Evolutionary conservation across 1,140 invertebrate species (phyloP).

Genomic region (Ceratitis capitata): DNA sequence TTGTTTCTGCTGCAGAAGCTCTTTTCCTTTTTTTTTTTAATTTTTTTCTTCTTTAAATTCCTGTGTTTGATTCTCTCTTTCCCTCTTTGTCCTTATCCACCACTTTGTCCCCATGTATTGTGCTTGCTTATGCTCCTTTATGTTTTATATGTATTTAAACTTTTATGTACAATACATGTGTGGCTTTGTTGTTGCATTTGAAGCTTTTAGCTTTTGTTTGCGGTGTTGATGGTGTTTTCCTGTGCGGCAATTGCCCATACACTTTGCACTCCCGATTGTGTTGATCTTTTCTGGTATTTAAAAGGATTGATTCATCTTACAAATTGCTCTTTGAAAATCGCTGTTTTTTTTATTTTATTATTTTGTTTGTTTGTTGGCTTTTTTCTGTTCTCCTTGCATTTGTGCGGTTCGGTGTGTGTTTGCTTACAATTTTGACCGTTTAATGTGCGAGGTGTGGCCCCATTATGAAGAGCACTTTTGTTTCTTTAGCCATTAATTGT

Average conservation of each 20-base stretch:
- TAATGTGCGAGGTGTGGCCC: background rate
- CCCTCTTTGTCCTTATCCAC: too few relatives aligned
- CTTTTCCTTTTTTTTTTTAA: too few relatives aligned
- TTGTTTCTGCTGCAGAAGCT: background rate
- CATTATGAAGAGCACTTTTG: background rate
- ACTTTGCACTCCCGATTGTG: background rate
- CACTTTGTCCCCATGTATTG: too few relatives aligned
- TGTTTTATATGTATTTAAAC: background rate
- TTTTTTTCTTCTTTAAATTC: background rate
- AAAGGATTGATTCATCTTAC: conserved; percentile 6
- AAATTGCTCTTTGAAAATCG: background rate
- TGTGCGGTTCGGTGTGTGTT: too few relatives aligned
- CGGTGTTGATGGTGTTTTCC: background rate
- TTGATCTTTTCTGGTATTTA: background rate
- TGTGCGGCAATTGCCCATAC: background rate
- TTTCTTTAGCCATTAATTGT: background rate
- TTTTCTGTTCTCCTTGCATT: too few relatives aligned
- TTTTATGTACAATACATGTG: background rate
- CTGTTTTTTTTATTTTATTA: background rate
- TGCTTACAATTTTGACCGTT: background rate
- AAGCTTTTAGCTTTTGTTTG: background rate
- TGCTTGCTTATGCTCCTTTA: too few relatives aligned
- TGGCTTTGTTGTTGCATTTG: background rate
- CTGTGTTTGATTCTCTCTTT: background rate
- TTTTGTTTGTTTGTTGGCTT: too few relatives aligned